Base-by-base conservation (phyloP, 1,140 invertebrate species). In the Bombus balteatus region DNA sequence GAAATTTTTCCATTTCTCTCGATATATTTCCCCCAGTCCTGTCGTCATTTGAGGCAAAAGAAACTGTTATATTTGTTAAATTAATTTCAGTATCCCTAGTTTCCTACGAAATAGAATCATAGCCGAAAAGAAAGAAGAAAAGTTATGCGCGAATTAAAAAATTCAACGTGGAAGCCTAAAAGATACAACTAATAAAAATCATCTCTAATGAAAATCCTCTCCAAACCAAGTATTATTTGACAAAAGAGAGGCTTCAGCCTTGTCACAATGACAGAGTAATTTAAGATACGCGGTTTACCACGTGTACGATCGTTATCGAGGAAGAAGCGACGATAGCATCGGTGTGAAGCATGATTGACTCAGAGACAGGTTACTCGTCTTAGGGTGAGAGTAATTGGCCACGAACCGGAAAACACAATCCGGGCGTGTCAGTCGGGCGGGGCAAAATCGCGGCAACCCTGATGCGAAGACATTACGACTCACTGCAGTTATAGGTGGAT, bases 401-500 rank as follows among this genome's bases (percentile, higher is more conserved):
- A 32, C n/a, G 25, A n/a, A 39, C 25, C 37, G 72, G 87, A 81
- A 86, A 89, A 83, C 81, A 75, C 87, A 86, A 86, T 53, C 84
- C 87, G 83, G 75, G 57, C 43, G 53, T 39, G 66, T 34, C 34
- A 8, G 62, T 73, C 53, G 71, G 62, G 53, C 37, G 86, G 76
- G 53, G 72, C 87, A 72, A 53, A 73, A 74, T 74, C 62, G 47
- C 41, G 47, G 75, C 77, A 81, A 81, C 70, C 62, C 78, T 76
- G 83, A 66, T 82, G 88, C 79, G 32, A 82, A 82, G 34, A 53
- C 77, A 74, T 88, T 66, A 66, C 68, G 90, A 96, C 96, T 96
- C 95, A 96, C 97, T 96, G 91, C 98, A 98, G 88, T 97, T 97
- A 91, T 98, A 98, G 90, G 97, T 97, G 66, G 97, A 97, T 37